Evolutionary conservation across 2,888 invertebrate species (phyloP).

Genomic region (Caenorhabditis afra): DNA sequence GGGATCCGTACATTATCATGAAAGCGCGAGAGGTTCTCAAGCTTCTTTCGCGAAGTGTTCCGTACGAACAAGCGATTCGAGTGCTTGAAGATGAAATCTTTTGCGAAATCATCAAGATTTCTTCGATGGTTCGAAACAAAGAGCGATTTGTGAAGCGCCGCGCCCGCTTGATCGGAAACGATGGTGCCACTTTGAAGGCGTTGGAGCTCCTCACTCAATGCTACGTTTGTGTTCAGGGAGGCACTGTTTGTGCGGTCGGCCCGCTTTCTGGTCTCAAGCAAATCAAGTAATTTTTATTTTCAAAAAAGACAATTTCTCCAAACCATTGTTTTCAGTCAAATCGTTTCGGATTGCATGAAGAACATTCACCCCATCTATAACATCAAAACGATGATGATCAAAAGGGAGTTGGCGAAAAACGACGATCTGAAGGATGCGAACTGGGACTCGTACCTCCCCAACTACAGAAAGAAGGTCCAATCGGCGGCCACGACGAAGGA

Average conservation of each 20-base stretch:
- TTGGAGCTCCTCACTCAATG: conserved; percentile 96
- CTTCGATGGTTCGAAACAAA: conserved; percentile 86
- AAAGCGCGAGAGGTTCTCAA: conserved; percentile 97
- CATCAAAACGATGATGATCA: conserved; percentile 95
- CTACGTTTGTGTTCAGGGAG: conserved; percentile 91
- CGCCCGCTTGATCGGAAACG: conserved; percentile 94
- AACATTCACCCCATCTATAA: conserved; percentile 99
- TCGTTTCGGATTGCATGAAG: conserved; percentile 97
- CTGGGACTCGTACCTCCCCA: conserved; percentile 97
- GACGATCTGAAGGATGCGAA: conserved; percentile 92
- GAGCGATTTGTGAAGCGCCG: conserved; percentile 96
- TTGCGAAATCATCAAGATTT: conserved; percentile 97
- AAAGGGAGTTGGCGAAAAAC: conserved; percentile 94
- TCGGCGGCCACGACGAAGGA: conserved; percentile 72
- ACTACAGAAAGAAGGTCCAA: conserved; percentile 89
- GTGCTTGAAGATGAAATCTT: conserved; percentile 89
- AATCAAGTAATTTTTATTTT: conserved; percentile 78
- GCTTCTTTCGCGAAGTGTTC: conserved; percentile 94
- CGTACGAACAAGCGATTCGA: conserved; percentile 91
- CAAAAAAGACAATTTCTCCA: not conserved
- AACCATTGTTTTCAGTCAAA: conserved; percentile 83
- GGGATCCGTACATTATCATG: conserved; percentile 94
- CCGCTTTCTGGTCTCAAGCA: conserved; percentile 89
- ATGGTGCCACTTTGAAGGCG: conserved; percentile 96
- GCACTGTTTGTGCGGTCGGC: conserved; percentile 96